Evolutionary conservation across 2,888 invertebrate genomes (phyloP).

Genomic region (Pocota personata): DNA sequence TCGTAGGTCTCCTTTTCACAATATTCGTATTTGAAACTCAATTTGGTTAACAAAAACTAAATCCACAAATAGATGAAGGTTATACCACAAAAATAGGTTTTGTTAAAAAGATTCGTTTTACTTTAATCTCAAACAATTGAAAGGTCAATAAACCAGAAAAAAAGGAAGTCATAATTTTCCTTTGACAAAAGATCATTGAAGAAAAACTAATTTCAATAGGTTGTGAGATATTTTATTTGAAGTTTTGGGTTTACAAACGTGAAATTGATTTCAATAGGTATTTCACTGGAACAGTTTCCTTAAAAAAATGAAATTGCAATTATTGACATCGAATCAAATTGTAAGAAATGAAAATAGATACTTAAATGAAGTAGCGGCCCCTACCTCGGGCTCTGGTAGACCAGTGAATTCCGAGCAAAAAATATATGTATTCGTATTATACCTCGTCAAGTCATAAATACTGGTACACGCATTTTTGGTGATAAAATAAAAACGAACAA

Average conservation of each 20-base stretch:
- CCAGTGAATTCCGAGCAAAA: too few relatives aligned
- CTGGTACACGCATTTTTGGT: too few relatives aligned
- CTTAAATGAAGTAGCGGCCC: too few relatives aligned
- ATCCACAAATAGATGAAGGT: background rate
- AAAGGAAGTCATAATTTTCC: background rate
- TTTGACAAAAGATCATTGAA: background rate
- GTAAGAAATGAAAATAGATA: too few relatives aligned
- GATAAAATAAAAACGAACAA: too few relatives aligned
- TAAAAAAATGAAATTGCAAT: too few relatives aligned
- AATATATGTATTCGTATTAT: too few relatives aligned
- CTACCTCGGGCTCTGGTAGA: too few relatives aligned
- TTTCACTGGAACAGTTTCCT: too few relatives aligned
- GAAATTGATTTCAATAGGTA: too few relatives aligned
- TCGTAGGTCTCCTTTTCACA: background rate
- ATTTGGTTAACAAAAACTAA: background rate
- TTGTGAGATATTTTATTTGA: background rate
- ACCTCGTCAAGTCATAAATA: too few relatives aligned
- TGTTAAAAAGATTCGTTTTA: background rate
- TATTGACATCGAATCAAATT: too few relatives aligned
- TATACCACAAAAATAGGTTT: background rate
- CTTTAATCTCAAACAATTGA: background rate
- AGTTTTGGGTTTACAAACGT: background rate
- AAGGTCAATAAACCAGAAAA: background rate
- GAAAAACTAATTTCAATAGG: background rate
- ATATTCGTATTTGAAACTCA: background rate